Evolutionary conservation across 2,888 invertebrate genomes (phyloP).

Genomic region (Drosophila picticornis): DNA sequence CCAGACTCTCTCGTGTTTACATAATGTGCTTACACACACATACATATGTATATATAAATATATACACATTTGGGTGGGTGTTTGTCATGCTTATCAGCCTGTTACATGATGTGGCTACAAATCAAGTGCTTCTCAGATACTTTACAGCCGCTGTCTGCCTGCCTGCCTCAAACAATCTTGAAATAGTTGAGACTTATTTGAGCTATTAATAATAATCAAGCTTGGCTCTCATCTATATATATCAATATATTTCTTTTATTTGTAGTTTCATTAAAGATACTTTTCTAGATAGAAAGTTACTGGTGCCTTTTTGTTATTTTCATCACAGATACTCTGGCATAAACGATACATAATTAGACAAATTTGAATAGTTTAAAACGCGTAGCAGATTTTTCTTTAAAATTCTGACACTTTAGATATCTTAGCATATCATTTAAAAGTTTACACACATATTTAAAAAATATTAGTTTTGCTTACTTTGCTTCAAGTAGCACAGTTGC

Average conservation of each 20-base stretch:
- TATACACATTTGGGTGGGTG: background rate
- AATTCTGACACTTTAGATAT: background rate
- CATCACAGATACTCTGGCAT: too few species aligned
- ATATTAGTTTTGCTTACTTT: background rate
- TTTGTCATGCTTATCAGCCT: conserved; percentile 31
- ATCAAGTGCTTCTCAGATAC: conserved; percentile 21
- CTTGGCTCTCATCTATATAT: background rate
- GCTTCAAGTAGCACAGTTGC: background rate
- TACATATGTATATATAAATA: background rate
- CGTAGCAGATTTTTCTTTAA: too few species aligned
- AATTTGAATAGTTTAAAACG: background rate
- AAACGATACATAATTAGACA: too few species aligned
- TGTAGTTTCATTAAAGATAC: background rate
- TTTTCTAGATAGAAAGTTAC: background rate
- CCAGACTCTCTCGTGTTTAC: conserved; percentile 29
- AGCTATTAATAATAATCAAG: background rate
- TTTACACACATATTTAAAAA: background rate
- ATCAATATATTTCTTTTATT: too few species aligned
- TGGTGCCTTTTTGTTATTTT: background rate
- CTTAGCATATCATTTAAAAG: background rate
- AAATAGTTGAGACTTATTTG: background rate
- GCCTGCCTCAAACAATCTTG: background rate
- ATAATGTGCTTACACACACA: conserved; percentile 13
- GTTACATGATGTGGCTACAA: conserved; percentile 25
- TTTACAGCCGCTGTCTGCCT: background rate